Evolutionary conservation across 2,113 vertebrate genomes (phyloP).

Genomic region (Globicephala melas): DNA sequence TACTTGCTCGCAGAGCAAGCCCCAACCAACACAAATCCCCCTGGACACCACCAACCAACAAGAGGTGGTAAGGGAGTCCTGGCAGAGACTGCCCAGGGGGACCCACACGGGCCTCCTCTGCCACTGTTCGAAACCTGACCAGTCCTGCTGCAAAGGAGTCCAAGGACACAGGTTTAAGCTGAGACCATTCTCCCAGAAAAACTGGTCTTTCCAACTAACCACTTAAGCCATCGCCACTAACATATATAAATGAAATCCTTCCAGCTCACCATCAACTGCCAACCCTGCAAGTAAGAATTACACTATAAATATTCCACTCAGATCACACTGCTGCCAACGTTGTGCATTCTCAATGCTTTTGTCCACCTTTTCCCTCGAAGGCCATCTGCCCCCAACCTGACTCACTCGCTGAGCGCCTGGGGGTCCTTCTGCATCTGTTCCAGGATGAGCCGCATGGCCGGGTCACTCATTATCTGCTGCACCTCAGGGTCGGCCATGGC

Average conservation of each 20-base stretch:
- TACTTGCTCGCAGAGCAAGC: not conserved
- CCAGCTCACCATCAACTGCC: too few species aligned
- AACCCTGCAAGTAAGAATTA: not conserved
- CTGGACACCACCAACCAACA: fast-evolving
- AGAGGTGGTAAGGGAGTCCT: not conserved
- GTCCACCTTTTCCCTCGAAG: too few species aligned
- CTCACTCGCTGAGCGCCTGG: conserved; percentile 95
- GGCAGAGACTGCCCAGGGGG: fast-evolving
- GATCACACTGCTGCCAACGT: not conserved
- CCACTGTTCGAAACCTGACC: fast-evolving
- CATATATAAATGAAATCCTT: fast-evolving
- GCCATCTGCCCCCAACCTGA: not conserved
- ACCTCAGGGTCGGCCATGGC: conserved; percentile 95
- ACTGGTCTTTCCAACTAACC: not conserved
- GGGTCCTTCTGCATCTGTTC: conserved; percentile 98
- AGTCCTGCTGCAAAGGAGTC: not conserved
- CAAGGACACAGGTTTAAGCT: not conserved
- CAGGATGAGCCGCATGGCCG: conserved; percentile 95
- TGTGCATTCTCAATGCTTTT: fast-evolving
- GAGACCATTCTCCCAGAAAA: not conserved
- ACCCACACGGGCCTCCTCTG: not conserved
- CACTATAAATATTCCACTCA: fast-evolving
- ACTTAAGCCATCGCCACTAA: fast-evolving
- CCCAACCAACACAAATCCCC: fast-evolving
- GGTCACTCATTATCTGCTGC: conserved; percentile 96